Base-by-base conservation (phyloP, 2,888 invertebrate genomes). In the Spilosoma lubricipeda region DNA sequence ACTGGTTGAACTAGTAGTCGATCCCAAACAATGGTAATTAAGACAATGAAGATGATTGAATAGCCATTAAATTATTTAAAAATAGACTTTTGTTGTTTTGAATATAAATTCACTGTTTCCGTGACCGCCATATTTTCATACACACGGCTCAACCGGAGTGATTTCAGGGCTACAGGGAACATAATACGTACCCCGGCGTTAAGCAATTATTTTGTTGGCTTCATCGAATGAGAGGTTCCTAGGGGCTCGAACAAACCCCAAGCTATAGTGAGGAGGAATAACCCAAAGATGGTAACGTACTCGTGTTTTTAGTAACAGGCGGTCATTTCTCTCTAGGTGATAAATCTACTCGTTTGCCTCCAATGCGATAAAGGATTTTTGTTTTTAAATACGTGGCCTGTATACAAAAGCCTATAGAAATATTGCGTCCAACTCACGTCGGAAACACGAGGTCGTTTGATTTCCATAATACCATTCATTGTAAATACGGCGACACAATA, bases 381-480 rank as follows among this genome's bases (percentile, higher is more conserved):
- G 20, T 23, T 52, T 52, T 52, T 23, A 23, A 56, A 56, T 56
- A 56, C n/a, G 52, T 56, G 52, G 52, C 3, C 52, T 56, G n/a
- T 72, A 42, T 63, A 23, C 23, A 52, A 70, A 65, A 56, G 27
- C 15, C 15, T 30, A 18, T 52, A n/a, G 27, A 64, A 63, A 75
- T 67, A 33, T 68, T 59, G 66, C 67, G 78, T 70, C 77, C 45
- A 74, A 76, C 11, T 64, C 67, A 79, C 65, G 71, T 75, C 75
- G 76, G 59, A 68, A 74, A 83, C 73, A 67, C n/a, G 30, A 72
- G 33, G 74, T 71, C 56, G 39, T 74, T 73, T 77, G 69, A 80
- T 80, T 82, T 80, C 71, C 82, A 82, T 82, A 81, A 79, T 74
- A 77, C 78, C 68, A 75, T 70, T 76, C 66, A 78, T 71, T 42